These are phyloP conservation scores for Isoperla grammatica DNA, from an alignment of 2,888 invertebrate species.

Conservation along the genomic window DNA sequence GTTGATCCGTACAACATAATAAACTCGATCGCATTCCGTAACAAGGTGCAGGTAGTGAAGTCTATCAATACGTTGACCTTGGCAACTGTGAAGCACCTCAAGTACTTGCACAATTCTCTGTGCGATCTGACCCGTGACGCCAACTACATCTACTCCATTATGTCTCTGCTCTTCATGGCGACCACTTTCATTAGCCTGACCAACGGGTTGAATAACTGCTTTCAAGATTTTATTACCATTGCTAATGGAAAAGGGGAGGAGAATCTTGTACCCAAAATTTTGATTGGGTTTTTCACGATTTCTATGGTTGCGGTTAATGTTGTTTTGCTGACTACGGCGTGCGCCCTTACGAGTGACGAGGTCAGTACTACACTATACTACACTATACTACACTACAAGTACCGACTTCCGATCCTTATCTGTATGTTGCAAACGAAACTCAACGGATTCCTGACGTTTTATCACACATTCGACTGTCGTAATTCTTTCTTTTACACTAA, in stretches of 20 bases:
- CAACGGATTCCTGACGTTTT: no score
- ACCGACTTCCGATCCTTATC: no score
- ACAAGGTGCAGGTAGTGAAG: conserved; percentile 3
- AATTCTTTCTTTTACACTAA: no score
- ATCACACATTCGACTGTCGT: no score
- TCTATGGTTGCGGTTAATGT: background rate
- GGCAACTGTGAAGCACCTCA: conserved; percentile 19
- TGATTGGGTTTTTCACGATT: conserved; percentile 1
- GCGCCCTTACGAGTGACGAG: conserved; percentile 6
- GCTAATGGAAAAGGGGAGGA: background rate
- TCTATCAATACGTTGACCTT: conserved; percentile 8
- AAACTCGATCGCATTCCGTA: background rate
- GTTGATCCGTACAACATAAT: conserved; percentile 3
- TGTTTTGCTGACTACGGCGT: background rate
- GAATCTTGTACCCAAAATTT: background rate
- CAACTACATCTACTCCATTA: conserved; percentile 32
- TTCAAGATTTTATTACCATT: conserved; percentile 4
- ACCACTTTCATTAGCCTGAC: conserved; percentile 30
- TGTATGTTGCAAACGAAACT: no score
- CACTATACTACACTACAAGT: no score
- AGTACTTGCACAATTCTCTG: conserved; percentile 32
- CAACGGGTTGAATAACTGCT: conserved; percentile 12
- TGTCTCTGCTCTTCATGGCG: conserved; percentile 31
- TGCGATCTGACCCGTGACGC: conserved; percentile 30
- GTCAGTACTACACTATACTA: background rate